phyloP scores from a whole-genome alignment of 1,140 invertebrate genomes.

The Apis cerana region DNA sequence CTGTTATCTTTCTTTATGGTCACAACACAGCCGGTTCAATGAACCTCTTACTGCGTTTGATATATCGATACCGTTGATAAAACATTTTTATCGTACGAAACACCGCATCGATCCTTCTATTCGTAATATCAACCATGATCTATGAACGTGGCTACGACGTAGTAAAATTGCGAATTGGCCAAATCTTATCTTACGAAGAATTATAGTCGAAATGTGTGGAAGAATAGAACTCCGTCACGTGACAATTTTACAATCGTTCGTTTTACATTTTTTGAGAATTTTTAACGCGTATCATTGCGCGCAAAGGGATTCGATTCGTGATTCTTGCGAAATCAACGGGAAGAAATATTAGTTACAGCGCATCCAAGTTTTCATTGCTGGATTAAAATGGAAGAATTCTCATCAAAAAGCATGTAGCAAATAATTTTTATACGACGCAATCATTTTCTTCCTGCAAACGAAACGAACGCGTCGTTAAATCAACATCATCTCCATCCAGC shows the following conservation, averaged over 20 bases:
- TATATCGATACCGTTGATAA: slow-evolving; percentile 17
- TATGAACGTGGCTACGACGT: background rate
- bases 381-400: too few species aligned
- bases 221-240: too few species aligned
- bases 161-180: background rate
- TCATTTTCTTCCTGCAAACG: too few species aligned
- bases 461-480: background rate
- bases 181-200: background rate
- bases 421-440: background rate
- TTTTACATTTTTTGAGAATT: too few species aligned
- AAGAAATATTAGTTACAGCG: too few species aligned
- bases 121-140: background rate
- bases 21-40: slow-evolving; percentile 26
- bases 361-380: too few species aligned
- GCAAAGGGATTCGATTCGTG: too few species aligned
- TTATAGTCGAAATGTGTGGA: background rate
- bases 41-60: slow-evolving; percentile 16
- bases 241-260: too few species aligned
- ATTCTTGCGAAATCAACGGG: too few species aligned
- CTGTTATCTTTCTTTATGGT: slow-evolving; percentile 38
- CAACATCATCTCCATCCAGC: background rate
- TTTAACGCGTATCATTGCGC: too few species aligned
- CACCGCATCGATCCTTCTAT: background rate
- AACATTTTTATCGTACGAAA: slow-evolving; percentile 32
- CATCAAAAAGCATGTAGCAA: too few species aligned